Conservation (phyloP, 2,888 invertebrate genomes). For the Gortyna flavago region DNA sequence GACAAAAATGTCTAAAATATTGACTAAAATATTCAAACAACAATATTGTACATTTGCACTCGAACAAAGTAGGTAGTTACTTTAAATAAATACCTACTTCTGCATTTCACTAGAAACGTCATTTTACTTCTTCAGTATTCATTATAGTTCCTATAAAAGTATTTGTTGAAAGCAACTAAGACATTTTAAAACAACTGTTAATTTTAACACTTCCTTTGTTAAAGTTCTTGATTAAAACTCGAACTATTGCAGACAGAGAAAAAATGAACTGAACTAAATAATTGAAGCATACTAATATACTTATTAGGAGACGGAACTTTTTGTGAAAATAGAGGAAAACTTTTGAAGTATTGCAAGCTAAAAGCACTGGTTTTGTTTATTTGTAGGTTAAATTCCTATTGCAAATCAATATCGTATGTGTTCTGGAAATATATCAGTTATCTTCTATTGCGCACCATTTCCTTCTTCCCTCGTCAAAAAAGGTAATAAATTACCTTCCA, state of each 20-base stretch:
- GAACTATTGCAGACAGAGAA: conserved; percentile 14
- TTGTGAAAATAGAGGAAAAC: background rate
- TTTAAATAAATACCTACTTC: conserved; percentile 24
- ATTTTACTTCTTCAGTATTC: conserved; percentile 31
- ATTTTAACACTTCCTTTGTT: conserved; percentile 8
- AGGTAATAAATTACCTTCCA: background rate
- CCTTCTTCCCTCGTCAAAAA: background rate
- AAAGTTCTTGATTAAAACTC: conserved; percentile 51
- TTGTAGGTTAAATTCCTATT: too few relatives aligned
- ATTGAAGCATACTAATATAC: conserved; percentile 8
- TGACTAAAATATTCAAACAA: background rate
- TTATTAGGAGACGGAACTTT: background rate
- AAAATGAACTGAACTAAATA: conserved; percentile 9
- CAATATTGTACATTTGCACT: conserved; percentile 20
- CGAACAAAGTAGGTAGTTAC: conserved; percentile 3
- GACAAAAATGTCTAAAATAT: background rate
- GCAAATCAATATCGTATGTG: too few relatives aligned
- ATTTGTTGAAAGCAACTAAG: conserved; percentile 24
- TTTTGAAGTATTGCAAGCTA: background rate
- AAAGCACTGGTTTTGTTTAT: background rate
- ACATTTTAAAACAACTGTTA: conserved; percentile 23
- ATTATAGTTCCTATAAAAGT: conserved; percentile 25
- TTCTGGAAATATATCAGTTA: too few relatives aligned
- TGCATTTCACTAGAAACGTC: conserved; percentile 16
- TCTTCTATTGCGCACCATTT: background rate